A percentile compares a stretch with the other conserved stretches of the same genome.
These are phyloP conservation scores for Mormyrus proboscirostris DNA, from an alignment of 2,797 vertebrate genomes.

Conservation along the genomic window DNA sequence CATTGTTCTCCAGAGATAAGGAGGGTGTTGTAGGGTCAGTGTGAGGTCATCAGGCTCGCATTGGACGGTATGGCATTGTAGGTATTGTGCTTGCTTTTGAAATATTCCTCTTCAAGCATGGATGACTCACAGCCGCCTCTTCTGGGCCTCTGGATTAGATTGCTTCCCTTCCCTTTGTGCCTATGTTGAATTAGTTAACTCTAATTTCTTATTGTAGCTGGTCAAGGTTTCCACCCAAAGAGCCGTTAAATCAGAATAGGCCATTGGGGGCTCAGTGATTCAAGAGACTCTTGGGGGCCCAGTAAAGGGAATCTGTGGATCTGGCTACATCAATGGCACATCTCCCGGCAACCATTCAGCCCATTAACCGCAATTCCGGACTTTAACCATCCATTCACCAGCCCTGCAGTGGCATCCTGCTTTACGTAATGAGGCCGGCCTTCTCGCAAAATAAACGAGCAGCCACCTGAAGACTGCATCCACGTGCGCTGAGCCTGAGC, in stretches of 20 bases:
- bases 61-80: not conserved
- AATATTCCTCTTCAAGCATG: not conserved
- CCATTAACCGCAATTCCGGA: constrained; percentile 38
- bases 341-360: constrained; percentile 45
- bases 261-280: constrained; percentile 27
- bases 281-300: constrained; percentile 30
- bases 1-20: not conserved
- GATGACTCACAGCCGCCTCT: constrained; percentile 8
- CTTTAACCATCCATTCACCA: constrained; percentile 38
- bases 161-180: constrained; percentile 28
- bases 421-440: constrained; percentile 27
- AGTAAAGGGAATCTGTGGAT: constrained; percentile 35
- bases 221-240: constrained; percentile 21
- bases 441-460: not conserved
- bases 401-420: constrained; percentile 36
- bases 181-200: constrained; percentile 29
- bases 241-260: constrained; percentile 17
- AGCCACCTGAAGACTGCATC: constrained; percentile 10
- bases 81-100: not conserved
- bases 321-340: constrained; percentile 35
- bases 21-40: not conserved
- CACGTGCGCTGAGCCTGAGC: not conserved
- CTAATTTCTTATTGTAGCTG: constrained; percentile 31
- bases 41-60: not conserved
- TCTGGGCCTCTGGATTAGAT: constrained; percentile 5